A percentile compares a stretch with the other conserved stretches of the same genome.
Evolutionary conservation across 2,797 vertebrate species (phyloP).

Genomic region (Myotis myotis): DNA sequence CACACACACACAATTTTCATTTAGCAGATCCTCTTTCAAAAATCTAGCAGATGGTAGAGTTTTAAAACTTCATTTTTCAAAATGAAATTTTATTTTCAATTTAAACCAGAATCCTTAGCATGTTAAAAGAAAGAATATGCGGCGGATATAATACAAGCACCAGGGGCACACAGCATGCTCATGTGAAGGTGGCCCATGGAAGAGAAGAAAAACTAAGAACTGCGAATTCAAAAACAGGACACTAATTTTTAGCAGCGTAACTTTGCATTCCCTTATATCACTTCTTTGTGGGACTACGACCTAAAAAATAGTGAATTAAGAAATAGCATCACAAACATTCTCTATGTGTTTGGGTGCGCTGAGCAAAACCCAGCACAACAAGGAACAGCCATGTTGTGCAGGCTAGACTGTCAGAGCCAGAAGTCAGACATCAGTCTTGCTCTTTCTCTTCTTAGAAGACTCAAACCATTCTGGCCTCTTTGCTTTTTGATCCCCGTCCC

Average conservation of each 20-base stretch:
- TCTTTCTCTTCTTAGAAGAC: background rate
- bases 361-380: background rate
- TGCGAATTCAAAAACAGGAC: background rate
- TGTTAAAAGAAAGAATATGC: background rate
- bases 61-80: slow-evolving; percentile 73
- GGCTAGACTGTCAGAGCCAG: background rate
- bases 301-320: background rate
- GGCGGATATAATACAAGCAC: background rate
- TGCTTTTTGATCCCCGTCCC: background rate
- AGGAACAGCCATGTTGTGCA: background rate
- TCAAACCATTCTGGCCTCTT: background rate
- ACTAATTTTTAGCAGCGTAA: background rate
- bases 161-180: background rate
- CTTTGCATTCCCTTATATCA: background rate
- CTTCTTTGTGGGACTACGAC: background rate
- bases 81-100: slow-evolving; percentile 58
- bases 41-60: slow-evolving; percentile 80
- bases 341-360: background rate
- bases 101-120: slow-evolving; percentile 49
- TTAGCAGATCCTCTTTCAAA: slow-evolving; percentile 73
- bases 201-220: background rate
- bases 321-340: background rate
- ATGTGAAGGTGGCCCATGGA: background rate
- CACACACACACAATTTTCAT: slow-evolving; percentile 74
- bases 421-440: background rate